phyloP scores from a whole-genome alignment of 2,888 invertebrate species.

The Caenorhabditis japonica region DNA sequence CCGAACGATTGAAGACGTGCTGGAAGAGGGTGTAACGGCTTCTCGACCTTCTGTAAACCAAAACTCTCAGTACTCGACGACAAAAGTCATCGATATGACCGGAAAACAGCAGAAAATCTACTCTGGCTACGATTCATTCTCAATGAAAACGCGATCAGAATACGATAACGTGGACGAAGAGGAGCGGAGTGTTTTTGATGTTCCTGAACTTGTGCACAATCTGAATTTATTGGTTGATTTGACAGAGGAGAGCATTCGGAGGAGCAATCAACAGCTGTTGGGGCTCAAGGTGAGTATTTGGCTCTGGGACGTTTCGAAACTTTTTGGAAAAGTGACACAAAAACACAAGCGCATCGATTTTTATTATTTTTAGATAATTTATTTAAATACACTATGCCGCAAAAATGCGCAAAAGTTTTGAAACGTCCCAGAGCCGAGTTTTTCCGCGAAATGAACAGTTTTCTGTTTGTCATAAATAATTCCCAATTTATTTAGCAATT shows the following conservation, averaged over 20 bases:
- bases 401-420: too few relatives aligned
- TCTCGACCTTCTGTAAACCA: not conserved
- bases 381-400: too few relatives aligned
- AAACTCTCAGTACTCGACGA: conserved; percentile 19
- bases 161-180: conserved; percentile 79
- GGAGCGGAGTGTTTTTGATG: conserved; percentile 79
- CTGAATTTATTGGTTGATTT: conserved; percentile 90
- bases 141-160: conserved; percentile 65
- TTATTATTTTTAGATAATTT: too few relatives aligned
- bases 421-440: too few relatives aligned
- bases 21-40: conserved; percentile 73
- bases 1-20: conserved; percentile 79
- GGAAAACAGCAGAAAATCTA: conserved; percentile 91
- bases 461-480: too few relatives aligned
- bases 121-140: conserved; percentile 75
- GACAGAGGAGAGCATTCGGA: conserved; percentile 94
- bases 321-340: too few relatives aligned
- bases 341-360: too few relatives aligned
- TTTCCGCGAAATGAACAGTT: too few relatives aligned
- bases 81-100: conserved; percentile 95
- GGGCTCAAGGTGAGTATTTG: too few relatives aligned
- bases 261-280: conserved; percentile 86
- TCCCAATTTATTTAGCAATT: too few relatives aligned
- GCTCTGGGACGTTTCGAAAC: too few relatives aligned
- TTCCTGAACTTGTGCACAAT: conserved; percentile 94